Evolutionary conservation across 2,113 vertebrate species (phyloP), one percentile per base, ranked within the genome.

Genomic region (Pholis gunnellus): DNA sequence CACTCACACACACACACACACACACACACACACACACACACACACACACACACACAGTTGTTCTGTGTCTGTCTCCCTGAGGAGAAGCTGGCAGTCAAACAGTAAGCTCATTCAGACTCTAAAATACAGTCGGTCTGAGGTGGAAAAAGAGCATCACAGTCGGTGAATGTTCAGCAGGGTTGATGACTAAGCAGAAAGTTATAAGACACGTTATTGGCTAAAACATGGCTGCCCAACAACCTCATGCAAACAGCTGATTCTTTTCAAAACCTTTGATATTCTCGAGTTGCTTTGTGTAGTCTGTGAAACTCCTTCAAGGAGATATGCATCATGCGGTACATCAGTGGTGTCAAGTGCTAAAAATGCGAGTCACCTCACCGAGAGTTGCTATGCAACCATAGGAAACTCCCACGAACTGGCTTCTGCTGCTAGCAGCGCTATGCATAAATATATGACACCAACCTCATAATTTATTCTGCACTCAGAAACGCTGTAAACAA

Each of bases 131-230:
- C 36, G 74, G 78, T 83, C 86, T 87, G 91, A 89, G 87, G 83
- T 90, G 93, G 92, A 94, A 94, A 92, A 90, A 91, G 84, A 82
- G 80, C 84, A 88, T 94, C 94, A 93, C 48, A 57, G 87, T 76
- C 29, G 57, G 75, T 81, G 88, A 89, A 89, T 88, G 89, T 90
- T 83, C 84, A 75, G 76, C 88, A 67, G 75, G 40, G 71, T 71
- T 72, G 68, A 83, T 90, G 88, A 87, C 89, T 85, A 82, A 92
- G 88, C 88, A 68, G 52, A 72, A 59, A 40, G 75, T 89, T 69
- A 75, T 74, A 67, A 84, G 86, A 87, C 78, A 88, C 46, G 85
- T 87, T 63, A 73, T 65, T 75, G 82, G 84, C 68, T 87, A 52
- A 46, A 78, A 82, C 50, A 42, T 52, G 77, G 73, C 71, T 61